Evolutionary conservation across 1,140 invertebrate genomes (phyloP), one percentile per base, ranked within the genome.

Genomic region (Sipha flava): DNA sequence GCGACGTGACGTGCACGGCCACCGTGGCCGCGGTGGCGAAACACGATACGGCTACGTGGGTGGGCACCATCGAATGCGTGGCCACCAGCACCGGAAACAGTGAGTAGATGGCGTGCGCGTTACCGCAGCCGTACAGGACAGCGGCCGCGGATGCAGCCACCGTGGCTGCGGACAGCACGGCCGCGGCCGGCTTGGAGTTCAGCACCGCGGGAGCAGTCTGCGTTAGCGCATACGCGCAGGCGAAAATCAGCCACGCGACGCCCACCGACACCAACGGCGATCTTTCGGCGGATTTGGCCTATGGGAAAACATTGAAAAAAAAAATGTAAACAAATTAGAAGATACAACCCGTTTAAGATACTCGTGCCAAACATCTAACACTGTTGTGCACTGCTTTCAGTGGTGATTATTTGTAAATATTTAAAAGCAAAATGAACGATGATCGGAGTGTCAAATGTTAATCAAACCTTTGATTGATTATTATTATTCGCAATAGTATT

Each of bases 31-130:
- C 85, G 0, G 90, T 89, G 84, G 91, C 84, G 1, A 87, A 86
- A 31, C 90, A 83, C 3, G 90, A 88, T 52, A 91, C 88, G 1
- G 88, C 84, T 82, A 89, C 85, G 1, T 90, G 89, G 81, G 91
- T 87, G 1, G 91, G 91, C 85, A 92, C 87, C 90, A 91, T 91
- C 59, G 91, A 91, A 82, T 92, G 90, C 52, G 91, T 88, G 83
- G 89, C 90, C 84, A 92, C 82, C 82, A 92, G 87, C 0, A 91
- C 85, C 7, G 90, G 89, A 82, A 91, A 91, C 31, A 92, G 86
- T 2, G 90, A 89, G 73, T 91, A 83, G 1, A 89, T 88, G 2
- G 90, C 89, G 79, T 89, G 87, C 57, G 87, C 84, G 10, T 87
- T 87, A 0, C 87, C 88, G 81, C 89, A 85, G 43, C 88, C 82